phyloP scores from a whole-genome alignment of 92 coral and sea anemone species.

The Pocillopora meandrina region DNA sequence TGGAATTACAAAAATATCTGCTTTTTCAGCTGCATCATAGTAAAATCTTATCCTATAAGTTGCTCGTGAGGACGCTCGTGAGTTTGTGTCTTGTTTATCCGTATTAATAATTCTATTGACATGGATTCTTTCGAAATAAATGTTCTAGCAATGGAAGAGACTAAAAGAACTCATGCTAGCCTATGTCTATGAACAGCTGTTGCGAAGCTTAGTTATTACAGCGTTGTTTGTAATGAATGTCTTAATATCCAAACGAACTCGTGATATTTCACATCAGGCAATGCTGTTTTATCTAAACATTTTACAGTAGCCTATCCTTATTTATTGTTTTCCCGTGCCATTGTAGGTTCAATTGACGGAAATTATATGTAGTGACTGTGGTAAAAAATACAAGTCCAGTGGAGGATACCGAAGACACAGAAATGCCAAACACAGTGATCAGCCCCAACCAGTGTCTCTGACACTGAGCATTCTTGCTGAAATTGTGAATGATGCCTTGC shows the following conservation, averaged over 20 bases:
- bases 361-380: not conserved
- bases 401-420: slow-evolving; percentile 1
- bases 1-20: not conserved
- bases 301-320: not conserved
- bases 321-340: not conserved
- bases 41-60: not conserved
- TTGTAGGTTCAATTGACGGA: not conserved
- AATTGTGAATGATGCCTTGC: slow-evolving; percentile 35
- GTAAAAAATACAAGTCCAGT: not conserved
- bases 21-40: not conserved
- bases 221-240: not conserved
- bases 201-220: not conserved
- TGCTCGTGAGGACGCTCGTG: not conserved
- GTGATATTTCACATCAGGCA: not conserved
- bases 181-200: not conserved
- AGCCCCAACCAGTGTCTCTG: not conserved
- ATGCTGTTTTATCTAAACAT: not conserved
- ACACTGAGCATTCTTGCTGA: slow-evolving; percentile 39
- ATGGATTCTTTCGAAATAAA: not conserved
- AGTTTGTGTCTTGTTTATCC: not conserved
- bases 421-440: not conserved
- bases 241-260: not conserved
- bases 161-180: not conserved
- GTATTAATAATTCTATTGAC: not conserved
- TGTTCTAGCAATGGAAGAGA: not conserved